Evolutionary conservation across 2,888 invertebrate species (phyloP).

Genomic region (Cryptops parisi): DNA sequence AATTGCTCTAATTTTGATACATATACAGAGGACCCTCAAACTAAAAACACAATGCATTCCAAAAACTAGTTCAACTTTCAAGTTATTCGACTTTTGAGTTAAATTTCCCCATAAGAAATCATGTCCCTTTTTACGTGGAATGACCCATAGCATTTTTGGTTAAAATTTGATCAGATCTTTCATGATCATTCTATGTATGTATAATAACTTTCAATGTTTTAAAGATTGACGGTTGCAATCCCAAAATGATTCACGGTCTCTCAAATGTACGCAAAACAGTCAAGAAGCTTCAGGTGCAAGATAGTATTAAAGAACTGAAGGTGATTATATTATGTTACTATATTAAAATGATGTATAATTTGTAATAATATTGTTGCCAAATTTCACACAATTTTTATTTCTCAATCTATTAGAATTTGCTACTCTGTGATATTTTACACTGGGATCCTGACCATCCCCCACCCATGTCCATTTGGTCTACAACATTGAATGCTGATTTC

Average conservation of each 20-base stretch:
- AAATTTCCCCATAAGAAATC: too few species aligned
- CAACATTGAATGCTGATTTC: slow-evolving; percentile 1
- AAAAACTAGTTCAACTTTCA: too few species aligned
- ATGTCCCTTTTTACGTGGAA: too few species aligned
- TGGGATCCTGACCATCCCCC: slow-evolving; percentile 2
- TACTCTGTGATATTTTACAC: slow-evolving; percentile 1
- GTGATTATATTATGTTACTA: neutral
- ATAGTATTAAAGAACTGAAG: neutral
- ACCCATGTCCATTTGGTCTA: neutral
- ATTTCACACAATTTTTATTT: neutral
- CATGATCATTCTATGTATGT: too few species aligned
- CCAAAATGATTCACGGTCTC: neutral
- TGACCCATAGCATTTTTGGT: too few species aligned
- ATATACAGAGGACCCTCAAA: too few species aligned
- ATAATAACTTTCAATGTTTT: too few species aligned
- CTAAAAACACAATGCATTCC: too few species aligned
- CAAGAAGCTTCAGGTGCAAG: slow-evolving; percentile 1
- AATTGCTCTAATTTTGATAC: too few species aligned
- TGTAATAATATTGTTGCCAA: neutral
- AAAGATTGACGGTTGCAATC: slow-evolving; percentile 6
- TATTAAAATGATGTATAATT: neutral
- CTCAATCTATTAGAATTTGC: neutral
- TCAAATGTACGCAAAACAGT: neutral
- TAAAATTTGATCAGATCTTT: too few species aligned
- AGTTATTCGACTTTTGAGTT: too few species aligned